Evolutionary conservation across 2,888 invertebrate species (phyloP).

Genomic region (Cinara cedri): DNA sequence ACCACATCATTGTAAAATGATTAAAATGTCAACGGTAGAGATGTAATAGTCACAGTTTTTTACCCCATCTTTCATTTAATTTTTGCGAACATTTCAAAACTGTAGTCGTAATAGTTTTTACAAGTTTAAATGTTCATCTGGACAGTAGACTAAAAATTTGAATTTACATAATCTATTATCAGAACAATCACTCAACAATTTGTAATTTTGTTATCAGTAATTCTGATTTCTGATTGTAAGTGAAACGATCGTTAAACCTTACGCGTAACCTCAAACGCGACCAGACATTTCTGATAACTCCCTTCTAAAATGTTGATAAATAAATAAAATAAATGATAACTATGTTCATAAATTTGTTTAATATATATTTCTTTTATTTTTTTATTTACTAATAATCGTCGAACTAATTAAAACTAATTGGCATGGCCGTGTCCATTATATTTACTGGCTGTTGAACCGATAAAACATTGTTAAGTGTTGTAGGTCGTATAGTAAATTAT

Average conservation of each 20-base stretch:
- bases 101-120: too few relatives aligned
- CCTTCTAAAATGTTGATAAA: conserved; percentile 33
- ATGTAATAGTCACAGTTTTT: too few relatives aligned
- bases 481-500: not conserved
- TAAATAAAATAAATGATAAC: conserved; percentile 49
- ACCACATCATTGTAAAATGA: too few relatives aligned
- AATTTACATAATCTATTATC: too few relatives aligned
- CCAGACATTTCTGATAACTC: conserved; percentile 23
- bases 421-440: conserved; percentile 13
- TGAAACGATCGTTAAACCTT: not conserved
- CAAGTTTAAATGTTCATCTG: too few relatives aligned
- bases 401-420: conserved; percentile 50
- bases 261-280: conserved; percentile 3
- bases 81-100: too few relatives aligned
- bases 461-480: conserved; percentile 17
- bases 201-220: not conserved
- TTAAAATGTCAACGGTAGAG: too few relatives aligned
- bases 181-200: not conserved
- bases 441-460: conserved; percentile 14
- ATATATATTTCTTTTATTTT: conserved; percentile 23
- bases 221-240: not conserved
- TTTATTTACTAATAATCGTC: conserved; percentile 45
- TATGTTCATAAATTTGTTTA: conserved; percentile 9
- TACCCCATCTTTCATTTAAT: too few relatives aligned
- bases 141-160: too few relatives aligned